Percentiles rank a stretch among this genome's conserved stretches.
These are phyloP conservation scores for Eugnorisma glareosa DNA, from an alignment of 2,888 invertebrate species.

Conservation along the genomic window DNA sequence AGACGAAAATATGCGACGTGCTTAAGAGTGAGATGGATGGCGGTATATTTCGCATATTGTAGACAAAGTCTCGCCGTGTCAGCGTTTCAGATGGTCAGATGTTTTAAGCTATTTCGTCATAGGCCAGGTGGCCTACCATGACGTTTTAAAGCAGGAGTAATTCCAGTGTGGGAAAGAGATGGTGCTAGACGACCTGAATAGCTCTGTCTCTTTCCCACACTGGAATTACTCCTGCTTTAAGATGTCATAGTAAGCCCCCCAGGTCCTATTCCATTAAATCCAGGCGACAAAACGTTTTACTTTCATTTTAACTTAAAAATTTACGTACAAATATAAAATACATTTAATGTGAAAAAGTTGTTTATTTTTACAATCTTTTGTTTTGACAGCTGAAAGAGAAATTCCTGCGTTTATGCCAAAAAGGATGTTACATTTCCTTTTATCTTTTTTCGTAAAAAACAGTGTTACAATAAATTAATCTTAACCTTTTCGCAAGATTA, in stretches of 20 bases:
- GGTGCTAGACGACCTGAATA: no score
- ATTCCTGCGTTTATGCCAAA: conserved; percentile 41
- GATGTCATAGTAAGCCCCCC: background rate
- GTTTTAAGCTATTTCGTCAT: conserved; percentile 9
- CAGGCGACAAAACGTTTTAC: conserved; percentile 2
- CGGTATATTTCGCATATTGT: conserved; percentile 30
- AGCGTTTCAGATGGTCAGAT: conserved; percentile 1
- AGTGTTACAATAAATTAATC: background rate
- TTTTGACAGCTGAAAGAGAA: conserved; percentile 43
- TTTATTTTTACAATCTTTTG: conserved; percentile 23
- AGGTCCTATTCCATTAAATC: background rate
- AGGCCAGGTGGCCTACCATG: background rate
- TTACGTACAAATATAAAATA: conserved; percentile 48
- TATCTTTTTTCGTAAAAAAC: conserved; percentile 15
- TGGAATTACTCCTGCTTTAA: no score
- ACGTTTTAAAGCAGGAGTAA: no score
- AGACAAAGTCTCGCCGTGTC: background rate
- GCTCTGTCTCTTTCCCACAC: no score
- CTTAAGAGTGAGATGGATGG: conserved; percentile 49
- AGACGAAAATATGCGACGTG: conserved; percentile 23
- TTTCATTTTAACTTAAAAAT: conserved; percentile 7
- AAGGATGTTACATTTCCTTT: conserved; percentile 11
- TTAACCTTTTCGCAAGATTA: no score
- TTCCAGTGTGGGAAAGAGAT: no score
- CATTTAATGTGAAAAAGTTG: conserved; percentile 45